These are phyloP conservation scores for Branchinecta lynchi DNA, from an alignment of 1,140 invertebrate genomes.

Conservation along the genomic window DNA sequence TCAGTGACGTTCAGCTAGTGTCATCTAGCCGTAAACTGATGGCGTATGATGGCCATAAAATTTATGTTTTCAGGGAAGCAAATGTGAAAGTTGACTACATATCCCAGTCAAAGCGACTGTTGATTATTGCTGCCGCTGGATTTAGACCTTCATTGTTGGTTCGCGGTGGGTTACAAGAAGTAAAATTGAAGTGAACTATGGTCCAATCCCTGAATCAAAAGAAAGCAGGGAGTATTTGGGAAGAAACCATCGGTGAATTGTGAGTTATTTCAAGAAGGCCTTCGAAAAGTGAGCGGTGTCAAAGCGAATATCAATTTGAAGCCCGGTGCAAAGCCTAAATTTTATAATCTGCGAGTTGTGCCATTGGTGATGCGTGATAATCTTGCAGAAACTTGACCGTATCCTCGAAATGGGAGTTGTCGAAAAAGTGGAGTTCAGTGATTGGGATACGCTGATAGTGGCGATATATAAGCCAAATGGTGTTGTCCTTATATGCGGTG, in stretches of 20 bases:
- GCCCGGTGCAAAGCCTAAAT: conserved; percentile 13
- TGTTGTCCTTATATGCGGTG: conserved; percentile 28
- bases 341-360: conserved; percentile 15
- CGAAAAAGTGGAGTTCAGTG: conserved; percentile 22
- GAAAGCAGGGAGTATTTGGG: background rate
- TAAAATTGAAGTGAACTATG: background rate
- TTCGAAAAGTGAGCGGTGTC: background rate
- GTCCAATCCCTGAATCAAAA: background rate
- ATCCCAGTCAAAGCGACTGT: background rate
- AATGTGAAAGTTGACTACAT: conserved; percentile 9
- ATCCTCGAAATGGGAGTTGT: conserved; percentile 21
- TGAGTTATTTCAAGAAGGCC: background rate
- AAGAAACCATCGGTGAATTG: background rate
- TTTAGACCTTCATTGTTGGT: background rate
- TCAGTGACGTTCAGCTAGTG: background rate
- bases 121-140: conserved; percentile 9
- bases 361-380: conserved; percentile 16
- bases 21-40: background rate
- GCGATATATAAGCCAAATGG: conserved; percentile 30
- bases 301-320: background rate
- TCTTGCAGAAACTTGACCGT: background rate
- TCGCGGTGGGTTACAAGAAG: background rate
- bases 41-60: conserved; percentile 8
- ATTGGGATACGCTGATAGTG: conserved; percentile 32
- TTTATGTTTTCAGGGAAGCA: background rate